Base-by-base conservation (phyloP, 1,140 invertebrate genomes). In the Neodiprion lecontei region DNA sequence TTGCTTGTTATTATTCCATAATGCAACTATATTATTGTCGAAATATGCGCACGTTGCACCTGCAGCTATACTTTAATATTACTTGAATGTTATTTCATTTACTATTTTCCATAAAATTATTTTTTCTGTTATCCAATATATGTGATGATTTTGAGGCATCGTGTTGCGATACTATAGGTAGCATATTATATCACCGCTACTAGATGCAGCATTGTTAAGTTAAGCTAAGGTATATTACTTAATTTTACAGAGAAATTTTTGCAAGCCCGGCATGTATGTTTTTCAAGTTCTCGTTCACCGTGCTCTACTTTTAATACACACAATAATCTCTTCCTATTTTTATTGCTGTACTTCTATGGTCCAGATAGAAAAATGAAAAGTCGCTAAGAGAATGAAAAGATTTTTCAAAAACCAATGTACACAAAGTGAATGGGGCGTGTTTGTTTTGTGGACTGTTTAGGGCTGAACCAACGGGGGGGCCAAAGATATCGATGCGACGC, bases 371-470 rank as follows among this genome's bases (percentile, higher is more conserved):
- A 61, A 61, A 14, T 14, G 53, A 40, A 21, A 21, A 9, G 53
- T 17, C 3, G n/a, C 11, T 17, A 61, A 61, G n/a, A 61, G n/a
- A 61, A 61, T 14, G n/a, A 61, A 61, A 61, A 17, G n/a, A 61
- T 61, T 7, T 12, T 61, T 61, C 53, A 61, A 61, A 40, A 61
- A 61, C 53, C 53, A 61, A 61, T 76, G 76, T 82, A 79, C 82
- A 82, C 80, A 81, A 85, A 84, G 73, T 86, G 82, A 85, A 85
- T 73, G 79, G 83, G 85, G 84, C 80, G 78, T 83, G 80, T 85
- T 87, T 87, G 85, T 86, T 88, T 87, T 87, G 77, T 88, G 85
- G 82, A 88, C 77, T 88, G 87, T 89, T 88, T 89, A 89, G 88
- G 87, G 86, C 85, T 86, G 87, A 88, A 87, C 86, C 87, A 79